Evolutionary conservation across 2,113 vertebrate species (phyloP).

Genomic region (Chaetops frenatus): DNA sequence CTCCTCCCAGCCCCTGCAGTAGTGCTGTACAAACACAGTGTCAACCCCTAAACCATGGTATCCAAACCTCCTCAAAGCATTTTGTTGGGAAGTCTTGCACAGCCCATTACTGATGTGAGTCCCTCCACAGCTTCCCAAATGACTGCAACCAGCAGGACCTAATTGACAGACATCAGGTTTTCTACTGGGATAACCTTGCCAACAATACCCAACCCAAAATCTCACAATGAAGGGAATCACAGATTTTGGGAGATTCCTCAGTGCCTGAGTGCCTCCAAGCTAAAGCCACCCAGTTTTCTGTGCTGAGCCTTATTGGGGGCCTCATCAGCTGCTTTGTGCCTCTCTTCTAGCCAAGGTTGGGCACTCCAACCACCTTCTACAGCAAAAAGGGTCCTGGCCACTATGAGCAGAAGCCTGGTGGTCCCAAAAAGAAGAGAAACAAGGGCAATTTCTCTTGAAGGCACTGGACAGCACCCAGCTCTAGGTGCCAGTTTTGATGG

Average conservation of each 20-base stretch:
- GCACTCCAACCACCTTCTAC: not conserved
- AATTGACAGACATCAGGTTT: not conserved
- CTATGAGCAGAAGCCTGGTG: not conserved
- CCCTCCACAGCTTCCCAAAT: not conserved
- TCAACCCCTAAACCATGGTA: not conserved
- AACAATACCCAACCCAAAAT: not conserved
- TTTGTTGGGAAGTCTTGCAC: not conserved
- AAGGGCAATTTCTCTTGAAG: not conserved
- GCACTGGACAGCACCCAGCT: not conserved
- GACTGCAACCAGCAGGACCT: not conserved
- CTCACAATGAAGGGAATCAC: not conserved
- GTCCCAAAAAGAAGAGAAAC: not conserved
- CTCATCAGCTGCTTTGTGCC: not conserved
- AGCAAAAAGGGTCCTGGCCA: not conserved
- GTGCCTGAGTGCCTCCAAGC: not conserved
- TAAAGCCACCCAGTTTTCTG: not conserved
- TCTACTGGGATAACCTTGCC: not conserved
- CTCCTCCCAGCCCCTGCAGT: not conserved
- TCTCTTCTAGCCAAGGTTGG: not conserved
- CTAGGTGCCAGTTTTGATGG: not conserved
- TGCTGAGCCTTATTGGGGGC: not conserved
- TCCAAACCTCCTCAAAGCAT: not conserved
- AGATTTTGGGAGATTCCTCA: not conserved
- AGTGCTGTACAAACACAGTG: rapidly evolving
- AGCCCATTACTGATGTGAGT: not conserved